Evolutionary conservation across 2,113 vertebrate species (phyloP), one percentile per base, ranked within the genome.

Genomic region (Ciconia boyciana): DNA sequence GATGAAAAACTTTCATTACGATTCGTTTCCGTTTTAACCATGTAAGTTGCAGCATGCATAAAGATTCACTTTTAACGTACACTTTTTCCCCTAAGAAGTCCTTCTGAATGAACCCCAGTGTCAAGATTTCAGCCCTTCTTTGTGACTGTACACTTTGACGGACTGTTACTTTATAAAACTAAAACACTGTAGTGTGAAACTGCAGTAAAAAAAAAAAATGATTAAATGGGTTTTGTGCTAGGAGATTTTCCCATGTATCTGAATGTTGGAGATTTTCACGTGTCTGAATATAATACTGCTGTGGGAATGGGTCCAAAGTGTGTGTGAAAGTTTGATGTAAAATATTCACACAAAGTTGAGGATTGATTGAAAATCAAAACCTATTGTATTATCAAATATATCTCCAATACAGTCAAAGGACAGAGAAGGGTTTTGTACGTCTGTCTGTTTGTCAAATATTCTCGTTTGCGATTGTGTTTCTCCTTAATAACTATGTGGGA

Each of bases 321-420:
- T 51, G 20, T n/a, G 44, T 68, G 55, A 78, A 92, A 71, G 34
- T 75, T 75, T 36, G 57, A 66, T 60, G 26, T n/a, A 55, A 92
- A 89, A 61, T 68, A 66, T 48, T 89, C 69, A 65, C 36, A 18
- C 20, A 54, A 83, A 77, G 20, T 34, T 52, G 62, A 87, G 31
- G 87, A 82, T 16, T 83, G 71, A 83, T 51, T 90, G 39, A 87
- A 93, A 97, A 92, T 95, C 76, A 89, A 96, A 95, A 7, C n/a
- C 57, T 65, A 68, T 92, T 93, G 44, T 82, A 86, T 78, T 92
- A 46, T 31, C 76, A 93, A 61, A 34, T 75, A 36, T 83, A 88
- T 86, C 94, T 95, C 70, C 3, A 0, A 76, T 80, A 25, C 18
- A 71, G n/a, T 87, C 39, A 72, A 93, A 95, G 71, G 52, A 71